These are phyloP conservation scores for Chitala chitala DNA, from an alignment of 2,113 vertebrate species.

Conservation along the genomic window DNA sequence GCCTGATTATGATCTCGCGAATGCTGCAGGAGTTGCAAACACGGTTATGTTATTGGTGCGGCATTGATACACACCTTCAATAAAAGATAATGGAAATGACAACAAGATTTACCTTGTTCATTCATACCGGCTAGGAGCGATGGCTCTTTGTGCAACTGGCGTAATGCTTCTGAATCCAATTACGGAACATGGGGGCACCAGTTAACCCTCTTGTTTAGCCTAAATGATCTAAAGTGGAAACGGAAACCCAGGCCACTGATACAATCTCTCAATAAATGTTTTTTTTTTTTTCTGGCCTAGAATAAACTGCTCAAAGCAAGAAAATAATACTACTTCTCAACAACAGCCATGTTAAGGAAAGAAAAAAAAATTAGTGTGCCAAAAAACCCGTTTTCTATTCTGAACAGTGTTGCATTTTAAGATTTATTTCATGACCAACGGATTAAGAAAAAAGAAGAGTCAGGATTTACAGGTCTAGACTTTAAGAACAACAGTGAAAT, in stretches of 20 bases:
- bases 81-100: slow-evolving; percentile 57
- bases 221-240: slow-evolving; percentile 42
- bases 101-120: slow-evolving; percentile 55
- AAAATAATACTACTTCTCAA: neutral
- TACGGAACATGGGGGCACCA: slow-evolving; percentile 48
- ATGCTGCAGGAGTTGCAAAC: slow-evolving; percentile 40
- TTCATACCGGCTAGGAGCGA: slow-evolving; percentile 50
- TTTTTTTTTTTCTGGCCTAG: neutral
- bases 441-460: too few relatives aligned
- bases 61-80: slow-evolving; percentile 44
- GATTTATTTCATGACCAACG: too few relatives aligned
- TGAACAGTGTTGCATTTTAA: too few relatives aligned
- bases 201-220: slow-evolving; percentile 41
- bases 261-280: slow-evolving; percentile 20
- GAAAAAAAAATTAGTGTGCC: too few relatives aligned
- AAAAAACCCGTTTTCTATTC: too few relatives aligned
- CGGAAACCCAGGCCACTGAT: slow-evolving; percentile 3
- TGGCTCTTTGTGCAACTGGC: slow-evolving; percentile 41
- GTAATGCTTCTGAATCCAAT: slow-evolving; percentile 52
- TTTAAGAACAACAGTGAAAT: too few relatives aligned
- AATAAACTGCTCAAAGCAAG: neutral
- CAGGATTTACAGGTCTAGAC: too few relatives aligned
- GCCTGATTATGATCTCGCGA: slow-evolving; percentile 47
- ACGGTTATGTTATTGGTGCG: slow-evolving; percentile 33
- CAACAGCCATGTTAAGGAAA: neutral